These are phyloP conservation scores for Bubalus kerabau DNA, from an alignment of 2,113 vertebrate genomes.

Conservation along the genomic window DNA sequence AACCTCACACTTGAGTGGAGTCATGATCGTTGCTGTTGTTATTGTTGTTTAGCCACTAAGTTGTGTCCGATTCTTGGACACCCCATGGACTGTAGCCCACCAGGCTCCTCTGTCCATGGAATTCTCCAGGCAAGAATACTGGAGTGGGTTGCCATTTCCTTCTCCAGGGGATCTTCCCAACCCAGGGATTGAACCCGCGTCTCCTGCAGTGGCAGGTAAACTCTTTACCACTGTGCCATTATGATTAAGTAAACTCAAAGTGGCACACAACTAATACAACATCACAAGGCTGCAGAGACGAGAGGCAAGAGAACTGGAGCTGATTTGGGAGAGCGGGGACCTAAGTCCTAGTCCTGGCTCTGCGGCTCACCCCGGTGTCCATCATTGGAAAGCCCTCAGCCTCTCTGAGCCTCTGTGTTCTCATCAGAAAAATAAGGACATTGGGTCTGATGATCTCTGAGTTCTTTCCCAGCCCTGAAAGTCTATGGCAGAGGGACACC, in stretches of 20 bases:
- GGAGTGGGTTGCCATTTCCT: background rate
- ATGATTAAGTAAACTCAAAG: background rate
- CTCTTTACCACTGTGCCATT: background rate
- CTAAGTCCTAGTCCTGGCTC: background rate
- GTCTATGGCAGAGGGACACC: background rate
- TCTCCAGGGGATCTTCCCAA: background rate
- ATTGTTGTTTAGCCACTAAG: background rate
- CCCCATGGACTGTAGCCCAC: background rate
- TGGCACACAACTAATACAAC: background rate
- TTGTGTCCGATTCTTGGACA: background rate
- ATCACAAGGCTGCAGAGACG: background rate
- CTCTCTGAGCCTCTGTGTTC: background rate
- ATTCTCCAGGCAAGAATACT: background rate
- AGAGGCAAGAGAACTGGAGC: background rate
- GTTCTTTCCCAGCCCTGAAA: background rate
- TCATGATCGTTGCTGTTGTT: background rate
- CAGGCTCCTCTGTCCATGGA: background rate
- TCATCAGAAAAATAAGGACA: background rate
- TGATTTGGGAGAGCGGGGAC: background rate
- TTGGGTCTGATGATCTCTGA: background rate
- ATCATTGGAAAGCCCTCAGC: background rate
- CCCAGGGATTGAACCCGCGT: background rate
- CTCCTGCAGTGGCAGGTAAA: background rate
- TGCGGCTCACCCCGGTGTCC: accelerated
- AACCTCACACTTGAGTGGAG: background rate